Conservation (phyloP, 2,797 vertebrate genomes). For the Amniataba percoides region DNA sequence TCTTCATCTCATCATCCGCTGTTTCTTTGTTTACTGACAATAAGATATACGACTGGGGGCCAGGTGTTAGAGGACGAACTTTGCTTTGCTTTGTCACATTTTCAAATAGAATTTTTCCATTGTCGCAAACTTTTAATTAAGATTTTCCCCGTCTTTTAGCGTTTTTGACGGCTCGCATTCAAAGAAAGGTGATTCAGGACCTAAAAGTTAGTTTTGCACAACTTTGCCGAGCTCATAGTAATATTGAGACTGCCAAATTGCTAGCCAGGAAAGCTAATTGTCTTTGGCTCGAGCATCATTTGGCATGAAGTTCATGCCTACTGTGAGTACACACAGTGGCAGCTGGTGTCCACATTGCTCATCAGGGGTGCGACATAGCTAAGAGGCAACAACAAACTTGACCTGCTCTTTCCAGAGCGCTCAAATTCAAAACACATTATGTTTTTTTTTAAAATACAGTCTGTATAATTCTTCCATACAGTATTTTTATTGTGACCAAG, state of each 20-base stretch:
- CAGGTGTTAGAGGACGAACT: conserved; percentile 50
- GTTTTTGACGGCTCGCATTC: conserved; percentile 36
- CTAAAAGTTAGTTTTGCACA: conserved; percentile 44
- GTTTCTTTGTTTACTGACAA: conserved; percentile 64
- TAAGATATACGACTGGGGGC: conserved; percentile 49
- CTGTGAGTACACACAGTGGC: conserved; percentile 66
- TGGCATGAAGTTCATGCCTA: conserved; percentile 63
- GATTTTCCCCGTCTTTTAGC: conserved; percentile 16
- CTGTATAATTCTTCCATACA: conserved; percentile 18
- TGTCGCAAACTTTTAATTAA: conserved; percentile 55
- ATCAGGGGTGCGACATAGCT: conserved; percentile 62
- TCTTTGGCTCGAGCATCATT: conserved; percentile 65
- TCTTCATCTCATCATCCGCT: conserved; percentile 42
- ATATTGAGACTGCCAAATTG: conserved; percentile 46
- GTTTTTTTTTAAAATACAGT: conserved; percentile 39
- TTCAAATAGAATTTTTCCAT: conserved; percentile 48
- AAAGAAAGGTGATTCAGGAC: conserved; percentile 54
- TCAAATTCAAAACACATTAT: conserved; percentile 38
- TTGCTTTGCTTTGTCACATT: conserved; percentile 53
- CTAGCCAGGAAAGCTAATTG: conserved; percentile 64
- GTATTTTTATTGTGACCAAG: conserved; percentile 19
- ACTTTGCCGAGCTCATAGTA: conserved; percentile 57
- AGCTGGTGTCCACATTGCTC: conserved; percentile 70
- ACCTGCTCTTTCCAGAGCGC: conserved; percentile 49
- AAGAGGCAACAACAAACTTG: conserved; percentile 64